Percentiles rank a stretch among this genome's conserved stretches.
These are phyloP conservation scores for Archivesica marissinica DNA, from an alignment of 1,140 invertebrate species.

Conservation along the genomic window DNA sequence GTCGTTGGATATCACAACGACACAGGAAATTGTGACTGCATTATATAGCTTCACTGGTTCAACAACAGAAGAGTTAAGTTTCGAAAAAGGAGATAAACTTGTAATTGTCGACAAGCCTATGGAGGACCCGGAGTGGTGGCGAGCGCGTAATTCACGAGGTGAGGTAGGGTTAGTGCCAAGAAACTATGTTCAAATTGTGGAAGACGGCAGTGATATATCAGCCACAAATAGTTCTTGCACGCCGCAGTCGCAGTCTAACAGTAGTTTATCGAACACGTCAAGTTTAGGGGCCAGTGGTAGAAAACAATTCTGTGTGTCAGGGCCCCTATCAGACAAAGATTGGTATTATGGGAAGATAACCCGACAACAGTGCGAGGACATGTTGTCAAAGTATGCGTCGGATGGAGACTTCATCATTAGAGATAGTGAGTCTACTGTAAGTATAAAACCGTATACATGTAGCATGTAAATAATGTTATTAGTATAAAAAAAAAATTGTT, in stretches of 20 bases:
- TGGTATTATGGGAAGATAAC: constrained; percentile 99
- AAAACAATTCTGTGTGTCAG: constrained; percentile 79
- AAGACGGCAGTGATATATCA: constrained; percentile 74
- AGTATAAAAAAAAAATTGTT: not conserved
- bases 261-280: constrained; percentile 81
- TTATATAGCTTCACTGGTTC: constrained; percentile 80
- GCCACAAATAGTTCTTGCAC: constrained; percentile 76
- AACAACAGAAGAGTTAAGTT: constrained; percentile 96
- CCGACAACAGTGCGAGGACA: constrained; percentile 96
- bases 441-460: constrained; percentile 84
- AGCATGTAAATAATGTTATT: too few relatives aligned
- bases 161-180: constrained; percentile 96
- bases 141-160: constrained; percentile 95
- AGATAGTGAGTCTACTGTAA: constrained; percentile 99
- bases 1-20: constrained; percentile 86
- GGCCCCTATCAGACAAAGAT: constrained; percentile 80
- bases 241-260: constrained; percentile 82
- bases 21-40: constrained; percentile 91
- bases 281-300: constrained; percentile 71
- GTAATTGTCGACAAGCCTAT: constrained; percentile 97
- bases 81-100: constrained; percentile 94
- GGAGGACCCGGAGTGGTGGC: constrained; percentile 99
- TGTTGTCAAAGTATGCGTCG: constrained; percentile 96
- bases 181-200: constrained; percentile 93
- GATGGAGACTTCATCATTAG: constrained; percentile 99